A percentile compares a stretch with the other conserved stretches of the same genome.
Conservation (phyloP, 2,888 invertebrate species). For the Lordiphosa andalusiaca region DNA sequence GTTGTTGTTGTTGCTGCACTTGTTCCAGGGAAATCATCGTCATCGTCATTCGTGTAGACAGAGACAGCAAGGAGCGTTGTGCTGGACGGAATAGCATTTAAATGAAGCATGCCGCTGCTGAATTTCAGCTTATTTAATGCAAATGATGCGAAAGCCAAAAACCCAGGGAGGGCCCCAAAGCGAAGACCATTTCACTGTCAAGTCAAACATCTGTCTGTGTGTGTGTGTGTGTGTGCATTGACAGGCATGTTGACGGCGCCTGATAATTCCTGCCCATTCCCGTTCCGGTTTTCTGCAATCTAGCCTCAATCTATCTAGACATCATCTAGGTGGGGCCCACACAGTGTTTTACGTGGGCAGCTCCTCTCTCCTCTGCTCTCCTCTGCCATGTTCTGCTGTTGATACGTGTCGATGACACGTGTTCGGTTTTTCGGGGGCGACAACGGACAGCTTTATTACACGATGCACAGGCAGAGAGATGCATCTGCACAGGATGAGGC, state of each 20-base stretch:
- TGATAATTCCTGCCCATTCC: slow-evolving; percentile 5
- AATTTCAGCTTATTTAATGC: slow-evolving; percentile 80
- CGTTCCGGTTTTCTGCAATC: slow-evolving; percentile 35
- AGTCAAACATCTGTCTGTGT: slow-evolving; percentile 36
- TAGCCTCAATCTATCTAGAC: slow-evolving; percentile 64
- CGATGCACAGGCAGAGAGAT: slow-evolving; percentile 12
- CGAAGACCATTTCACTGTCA: slow-evolving; percentile 48
- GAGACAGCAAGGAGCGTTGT: slow-evolving; percentile 8
- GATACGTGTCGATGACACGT: slow-evolving; percentile 71
- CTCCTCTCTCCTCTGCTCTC: slow-evolving; percentile 1
- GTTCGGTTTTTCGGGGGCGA: slow-evolving; percentile 54
- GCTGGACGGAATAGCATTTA: slow-evolving; percentile 49
- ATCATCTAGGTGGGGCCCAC: slow-evolving; percentile 62
- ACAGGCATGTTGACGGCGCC: slow-evolving; percentile 17
- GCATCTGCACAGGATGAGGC: slow-evolving; percentile 2
- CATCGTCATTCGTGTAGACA: slow-evolving; percentile 4
- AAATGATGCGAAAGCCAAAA: slow-evolving; percentile 70
- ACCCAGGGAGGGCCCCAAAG: slow-evolving; percentile 3
- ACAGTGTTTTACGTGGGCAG: slow-evolving; percentile 40
- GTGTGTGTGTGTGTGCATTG: slow-evolving; percentile 5
- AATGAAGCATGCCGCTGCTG: slow-evolving; percentile 75
- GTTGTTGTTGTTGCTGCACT: slow-evolving; percentile 20
- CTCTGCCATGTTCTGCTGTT: slow-evolving; percentile 27
- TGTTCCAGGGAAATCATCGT: slow-evolving; percentile 43
- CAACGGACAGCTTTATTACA: slow-evolving; percentile 41